These are phyloP conservation scores for Uria aalge DNA, from an alignment of 2,113 vertebrate species.

Conservation along the genomic window DNA sequence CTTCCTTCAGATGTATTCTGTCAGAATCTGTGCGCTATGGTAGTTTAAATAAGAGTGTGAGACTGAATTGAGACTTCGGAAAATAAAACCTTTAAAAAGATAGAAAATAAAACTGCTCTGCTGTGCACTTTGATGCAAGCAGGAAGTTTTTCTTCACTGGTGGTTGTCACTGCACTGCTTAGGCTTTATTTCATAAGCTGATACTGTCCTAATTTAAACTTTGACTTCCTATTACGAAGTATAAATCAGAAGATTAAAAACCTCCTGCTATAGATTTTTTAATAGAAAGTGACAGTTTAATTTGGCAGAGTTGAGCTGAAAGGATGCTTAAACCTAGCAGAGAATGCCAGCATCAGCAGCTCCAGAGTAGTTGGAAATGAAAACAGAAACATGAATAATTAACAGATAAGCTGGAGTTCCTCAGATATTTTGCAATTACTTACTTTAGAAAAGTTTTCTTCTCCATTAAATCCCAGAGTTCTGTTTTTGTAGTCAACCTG, in stretches of 20 bases:
- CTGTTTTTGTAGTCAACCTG: neutral
- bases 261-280: constrained; percentile 53
- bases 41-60: neutral
- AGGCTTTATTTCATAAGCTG: constrained; percentile 46
- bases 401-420: constrained; percentile 21
- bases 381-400: constrained; percentile 67
- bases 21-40: neutral
- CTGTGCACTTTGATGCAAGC: neutral
- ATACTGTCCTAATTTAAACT: constrained; percentile 51
- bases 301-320: constrained; percentile 60
- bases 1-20: neutral
- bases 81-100: neutral
- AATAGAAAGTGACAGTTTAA: constrained; percentile 68
- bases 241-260: constrained; percentile 62
- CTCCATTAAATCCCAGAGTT: neutral
- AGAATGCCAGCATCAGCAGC: constrained; percentile 62
- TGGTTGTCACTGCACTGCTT: neutral
- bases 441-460: neutral
- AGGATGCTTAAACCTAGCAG: constrained; percentile 32
- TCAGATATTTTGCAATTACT: neutral
- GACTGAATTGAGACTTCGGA: neutral
- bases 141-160: neutral
- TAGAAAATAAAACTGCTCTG: neutral
- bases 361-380: constrained; percentile 32
- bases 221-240: constrained; percentile 48